A percentile compares a stretch with the other conserved stretches of the same genome.
These are phyloP conservation scores for Aldabrachelys gigantea DNA, from an alignment of 2,113 vertebrate species.

Conservation along the genomic window DNA sequence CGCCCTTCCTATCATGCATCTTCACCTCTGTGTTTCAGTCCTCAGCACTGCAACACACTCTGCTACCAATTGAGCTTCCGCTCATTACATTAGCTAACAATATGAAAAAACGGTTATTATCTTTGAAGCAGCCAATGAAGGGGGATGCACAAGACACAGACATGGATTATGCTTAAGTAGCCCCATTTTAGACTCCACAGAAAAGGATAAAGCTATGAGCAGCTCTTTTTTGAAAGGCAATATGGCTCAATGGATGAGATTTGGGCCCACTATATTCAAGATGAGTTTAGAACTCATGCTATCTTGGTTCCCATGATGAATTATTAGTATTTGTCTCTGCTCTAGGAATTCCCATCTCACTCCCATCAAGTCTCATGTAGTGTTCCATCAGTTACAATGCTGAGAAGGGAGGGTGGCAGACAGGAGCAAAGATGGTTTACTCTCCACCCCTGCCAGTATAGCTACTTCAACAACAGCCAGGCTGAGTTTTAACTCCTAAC, in stretches of 20 bases:
- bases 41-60: not conserved
- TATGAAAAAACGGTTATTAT: not conserved
- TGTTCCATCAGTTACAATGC: not conserved
- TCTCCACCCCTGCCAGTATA: not conserved
- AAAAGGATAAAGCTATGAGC: conserved; percentile 6
- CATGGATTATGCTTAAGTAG: not conserved
- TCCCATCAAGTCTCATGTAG: not conserved
- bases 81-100: not conserved
- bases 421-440: not conserved
- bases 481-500: not conserved
- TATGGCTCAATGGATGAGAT: not conserved
- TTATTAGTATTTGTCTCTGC: not conserved
- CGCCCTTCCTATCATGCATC: not conserved
- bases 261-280: not conserved
- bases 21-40: not conserved
- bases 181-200: not conserved
- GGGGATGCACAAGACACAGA: not conserved
- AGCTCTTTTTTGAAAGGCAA: not conserved
- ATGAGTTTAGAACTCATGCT: not conserved
- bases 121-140: not conserved
- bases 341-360: not conserved
- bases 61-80: not conserved
- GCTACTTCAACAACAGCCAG: not conserved
- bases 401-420: not conserved
- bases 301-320: not conserved